phyloP scores from a whole-genome alignment of 2,797 vertebrate genomes.

The Hydrocynus forskahlii region DNA sequence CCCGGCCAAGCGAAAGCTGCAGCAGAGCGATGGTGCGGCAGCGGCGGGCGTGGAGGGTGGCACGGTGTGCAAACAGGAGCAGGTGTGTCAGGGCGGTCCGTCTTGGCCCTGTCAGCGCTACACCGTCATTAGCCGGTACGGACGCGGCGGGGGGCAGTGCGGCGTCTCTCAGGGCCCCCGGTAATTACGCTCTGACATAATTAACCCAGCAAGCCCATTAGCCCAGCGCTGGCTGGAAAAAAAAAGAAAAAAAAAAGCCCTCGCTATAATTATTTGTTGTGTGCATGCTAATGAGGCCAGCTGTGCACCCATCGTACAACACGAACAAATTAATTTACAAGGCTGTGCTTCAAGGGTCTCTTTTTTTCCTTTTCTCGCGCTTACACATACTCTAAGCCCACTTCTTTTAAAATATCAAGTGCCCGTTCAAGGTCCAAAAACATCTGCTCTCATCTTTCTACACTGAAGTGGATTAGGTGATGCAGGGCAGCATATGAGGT shows the following conservation, averaged over 20 bases:
- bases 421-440: conserved; percentile 80
- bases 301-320: conserved; percentile 99
- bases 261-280: conserved; percentile 99
- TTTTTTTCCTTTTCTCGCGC: conserved; percentile 60
- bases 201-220: conserved; percentile 99
- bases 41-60: conserved; percentile 44
- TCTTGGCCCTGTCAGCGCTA: conserved; percentile 89
- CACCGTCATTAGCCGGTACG: conserved; percentile 92
- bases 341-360: conserved; percentile 86
- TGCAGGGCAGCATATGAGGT: neutral
- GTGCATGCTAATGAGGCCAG: conserved; percentile 99
- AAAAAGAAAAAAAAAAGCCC: conserved; percentile 76
- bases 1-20: conserved; percentile 1
- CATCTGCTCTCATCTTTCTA: conserved; percentile 49
- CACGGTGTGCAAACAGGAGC: conserved; percentile 81
- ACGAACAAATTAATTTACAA: conserved; percentile 99
- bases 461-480: neutral
- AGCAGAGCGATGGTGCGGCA: conserved; percentile 24
- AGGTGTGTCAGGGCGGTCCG: conserved; percentile 86
- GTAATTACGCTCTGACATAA: conserved; percentile 99
- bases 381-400: conserved; percentile 44
- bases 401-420: conserved; percentile 63
- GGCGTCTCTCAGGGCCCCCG: conserved; percentile 97
- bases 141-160: conserved; percentile 92
- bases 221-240: conserved; percentile 86